Evolutionary conservation across 2,888 invertebrate species (phyloP), one percentile per base, ranked within the genome.

Genomic region (Tineola bisselliella): DNA sequence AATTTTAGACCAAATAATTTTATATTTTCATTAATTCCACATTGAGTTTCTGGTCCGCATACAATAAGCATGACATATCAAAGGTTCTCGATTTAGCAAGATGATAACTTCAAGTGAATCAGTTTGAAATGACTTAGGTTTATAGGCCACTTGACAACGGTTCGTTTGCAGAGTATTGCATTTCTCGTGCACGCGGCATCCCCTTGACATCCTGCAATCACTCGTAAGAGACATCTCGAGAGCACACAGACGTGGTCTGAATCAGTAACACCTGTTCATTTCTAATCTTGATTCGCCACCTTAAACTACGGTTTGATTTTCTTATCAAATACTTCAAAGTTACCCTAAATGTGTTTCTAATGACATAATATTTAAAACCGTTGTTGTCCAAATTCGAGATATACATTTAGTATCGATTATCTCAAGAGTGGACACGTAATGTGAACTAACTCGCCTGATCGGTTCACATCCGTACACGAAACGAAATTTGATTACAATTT

Each of bases 201-300:
- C 73, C 63, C 80, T 81, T 73, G 77, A 79, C 75, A 72, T 70
- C 69, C 69, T 72, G 74, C 77, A 78, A 77, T 80, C 79, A 76
- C 79, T 79, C 70, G 72, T 69, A 60, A 64, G 71, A 77, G 76
- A 74, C 72, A 77, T 79, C 78, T 81, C 76, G 71, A 79, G 75
- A 44, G 58, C 58, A 72, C 76, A 76, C 78, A 77, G 75, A 75
- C 74, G 31, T 60, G 59, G 17, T 48, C 48, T 48, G 48, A 48
- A 48, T 48, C 48, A 15, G 38, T 10, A 48, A 48, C 48, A 48
- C 48, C 48, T 48, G 48, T 38, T 38, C 38, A 38, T 38, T 38
- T 38, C n/a, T n/a, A 38, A 38, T 38, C 3, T 38, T 38, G 11
- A 38, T 38, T 38, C 38, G 11, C 10, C n/a, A 8, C 10, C 38